Evolutionary conservation across 2,797 vertebrate genomes (phyloP).

Genomic region (Paedocypris micromegethes): DNA sequence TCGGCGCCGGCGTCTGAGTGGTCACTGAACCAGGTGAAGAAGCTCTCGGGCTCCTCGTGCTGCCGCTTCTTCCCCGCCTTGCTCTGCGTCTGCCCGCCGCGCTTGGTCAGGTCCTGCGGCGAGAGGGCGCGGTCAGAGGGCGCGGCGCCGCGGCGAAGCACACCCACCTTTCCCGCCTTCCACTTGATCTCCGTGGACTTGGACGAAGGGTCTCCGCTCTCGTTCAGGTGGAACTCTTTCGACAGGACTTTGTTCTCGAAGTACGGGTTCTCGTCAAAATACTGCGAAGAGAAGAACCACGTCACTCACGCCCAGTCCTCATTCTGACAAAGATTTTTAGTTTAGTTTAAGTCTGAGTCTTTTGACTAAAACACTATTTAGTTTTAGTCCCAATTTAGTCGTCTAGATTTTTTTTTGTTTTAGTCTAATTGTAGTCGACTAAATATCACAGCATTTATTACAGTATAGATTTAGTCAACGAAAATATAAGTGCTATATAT

Average conservation of each 20-base stretch:
- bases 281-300: constrained; percentile 61
- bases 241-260: constrained; percentile 99
- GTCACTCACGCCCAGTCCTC: no score
- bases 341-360: no score
- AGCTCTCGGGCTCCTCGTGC: constrained; percentile 98
- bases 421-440: no score
- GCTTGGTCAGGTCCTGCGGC: constrained; percentile 91
- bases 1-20: constrained; percentile 95
- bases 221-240: constrained; percentile 99
- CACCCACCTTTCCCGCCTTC: constrained; percentile 94
- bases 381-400: no score
- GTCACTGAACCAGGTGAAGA: constrained; percentile 99
- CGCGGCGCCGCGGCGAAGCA: no score
- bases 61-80: constrained; percentile 97
- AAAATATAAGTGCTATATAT: no score
- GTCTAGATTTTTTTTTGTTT: no score
- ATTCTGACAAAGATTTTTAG: no score
- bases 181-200: constrained; percentile 99
- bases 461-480: no score
- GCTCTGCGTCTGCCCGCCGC: constrained; percentile 91
- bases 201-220: constrained; percentile 96
- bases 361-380: no score
- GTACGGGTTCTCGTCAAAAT: constrained; percentile 99
- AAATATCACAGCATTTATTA: no score
- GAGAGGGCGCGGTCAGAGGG: not conserved